A percentile compares a stretch with the other conserved stretches of the same genome.
These are phyloP conservation scores for Cynopterus brachyotis DNA, from an alignment of 2,113 vertebrate species.

Conservation along the genomic window DNA sequence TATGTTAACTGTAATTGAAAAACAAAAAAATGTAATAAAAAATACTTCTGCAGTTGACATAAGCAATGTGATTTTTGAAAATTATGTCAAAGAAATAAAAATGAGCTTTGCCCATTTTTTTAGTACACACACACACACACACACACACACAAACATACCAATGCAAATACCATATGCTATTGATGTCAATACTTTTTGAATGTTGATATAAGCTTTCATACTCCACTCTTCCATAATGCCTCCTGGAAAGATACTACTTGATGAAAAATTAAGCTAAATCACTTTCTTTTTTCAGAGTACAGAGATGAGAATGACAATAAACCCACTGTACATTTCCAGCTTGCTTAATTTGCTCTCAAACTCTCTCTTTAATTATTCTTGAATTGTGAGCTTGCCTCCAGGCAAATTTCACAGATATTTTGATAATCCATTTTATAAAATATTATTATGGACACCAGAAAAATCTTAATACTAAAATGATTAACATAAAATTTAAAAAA, in stretches of 20 bases:
- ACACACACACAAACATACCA: background rate
- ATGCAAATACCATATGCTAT: background rate
- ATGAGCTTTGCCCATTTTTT: background rate
- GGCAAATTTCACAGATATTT: slow-evolving; percentile 64
- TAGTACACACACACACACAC: background rate
- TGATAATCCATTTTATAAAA: slow-evolving; percentile 62
- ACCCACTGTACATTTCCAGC: background rate
- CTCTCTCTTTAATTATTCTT: slow-evolving; percentile 78
- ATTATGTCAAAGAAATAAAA: slow-evolving; percentile 15
- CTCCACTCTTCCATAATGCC: background rate
- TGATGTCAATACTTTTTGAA: background rate
- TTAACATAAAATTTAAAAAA: slow-evolving; percentile 35
- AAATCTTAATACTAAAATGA: slow-evolving; percentile 65
- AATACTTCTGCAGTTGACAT: background rate
- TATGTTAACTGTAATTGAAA: no score
- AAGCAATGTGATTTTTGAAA: background rate
- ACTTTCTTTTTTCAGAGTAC: slow-evolving; percentile 42
- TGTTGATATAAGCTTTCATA: slow-evolving; percentile 17
- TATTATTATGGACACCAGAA: slow-evolving; percentile 42
- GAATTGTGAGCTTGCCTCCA: slow-evolving; percentile 50
- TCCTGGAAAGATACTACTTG: slow-evolving; percentile 34
- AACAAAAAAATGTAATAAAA: background rate
- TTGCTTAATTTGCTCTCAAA: slow-evolving; percentile 66
- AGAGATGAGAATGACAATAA: slow-evolving; percentile 57
- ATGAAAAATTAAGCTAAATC: slow-evolving; percentile 76